phyloP scores from a whole-genome alignment of 2,797 vertebrate genomes.

The Phataginus tetradactyla region DNA sequence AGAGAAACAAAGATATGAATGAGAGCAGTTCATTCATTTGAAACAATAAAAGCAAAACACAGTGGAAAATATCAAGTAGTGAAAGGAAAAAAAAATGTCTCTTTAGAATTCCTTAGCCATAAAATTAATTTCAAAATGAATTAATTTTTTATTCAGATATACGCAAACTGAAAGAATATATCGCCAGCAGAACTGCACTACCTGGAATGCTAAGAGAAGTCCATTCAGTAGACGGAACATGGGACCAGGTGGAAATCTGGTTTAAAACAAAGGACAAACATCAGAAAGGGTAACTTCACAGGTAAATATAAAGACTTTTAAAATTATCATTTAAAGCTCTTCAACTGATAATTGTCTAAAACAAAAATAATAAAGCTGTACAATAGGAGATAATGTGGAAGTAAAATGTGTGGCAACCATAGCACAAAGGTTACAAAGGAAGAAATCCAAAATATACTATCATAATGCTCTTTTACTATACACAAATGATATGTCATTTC shows the following conservation, averaged over 20 bases:
- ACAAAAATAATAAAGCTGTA: neutral
- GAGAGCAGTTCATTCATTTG: neutral
- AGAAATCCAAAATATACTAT: neutral
- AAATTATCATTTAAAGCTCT: neutral
- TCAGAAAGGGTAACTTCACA: neutral
- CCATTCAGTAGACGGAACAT: neutral
- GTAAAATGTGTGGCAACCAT: neutral
- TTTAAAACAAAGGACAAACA: neutral
- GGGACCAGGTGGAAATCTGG: neutral
- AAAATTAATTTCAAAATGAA: neutral
- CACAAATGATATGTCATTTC: neutral
- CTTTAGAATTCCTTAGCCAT: neutral
- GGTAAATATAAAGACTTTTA: neutral
- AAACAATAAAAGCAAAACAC: neutral
- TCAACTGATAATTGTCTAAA: neutral
- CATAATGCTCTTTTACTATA: neutral
- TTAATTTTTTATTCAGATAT: neutral
- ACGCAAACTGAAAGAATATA: neutral
- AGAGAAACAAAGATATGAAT: neutral
- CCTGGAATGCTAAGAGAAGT: neutral
- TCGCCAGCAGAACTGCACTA: neutral
- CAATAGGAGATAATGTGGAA: neutral
- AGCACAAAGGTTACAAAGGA: neutral
- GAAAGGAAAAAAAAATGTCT: neutral
- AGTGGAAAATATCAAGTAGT: neutral